Percentiles rank a stretch among this genome's conserved stretches.
phyloP scores from a whole-genome alignment of 2,888 invertebrate genomes.

The Eumerus sabulonum region DNA sequence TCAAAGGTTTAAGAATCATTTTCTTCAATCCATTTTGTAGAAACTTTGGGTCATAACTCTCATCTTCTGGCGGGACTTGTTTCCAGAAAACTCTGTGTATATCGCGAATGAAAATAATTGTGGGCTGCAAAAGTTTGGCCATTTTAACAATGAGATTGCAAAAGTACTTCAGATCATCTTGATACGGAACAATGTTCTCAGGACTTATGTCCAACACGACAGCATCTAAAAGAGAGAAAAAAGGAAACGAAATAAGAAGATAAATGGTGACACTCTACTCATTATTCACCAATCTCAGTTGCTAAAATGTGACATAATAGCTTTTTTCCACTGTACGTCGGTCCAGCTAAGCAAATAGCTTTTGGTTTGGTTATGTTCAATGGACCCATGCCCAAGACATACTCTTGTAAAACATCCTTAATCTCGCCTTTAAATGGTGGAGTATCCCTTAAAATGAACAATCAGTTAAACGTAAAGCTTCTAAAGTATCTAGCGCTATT shows the following conservation, averaged over 20 bases:
- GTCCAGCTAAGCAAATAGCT: conserved; percentile 85
- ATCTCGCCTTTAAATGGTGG: conserved; percentile 81
- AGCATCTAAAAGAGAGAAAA: conserved; percentile 77
- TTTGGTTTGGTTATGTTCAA: conserved; percentile 78
- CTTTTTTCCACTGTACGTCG: conserved; percentile 84
- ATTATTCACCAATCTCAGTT: conserved; percentile 80
- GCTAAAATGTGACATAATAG: conserved; percentile 85
- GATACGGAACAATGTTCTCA: conserved; percentile 82
- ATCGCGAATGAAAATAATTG: conserved; percentile 81
- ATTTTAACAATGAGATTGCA: conserved; percentile 83
- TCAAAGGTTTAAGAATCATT: conserved; percentile 80
- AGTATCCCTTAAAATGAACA: conserved; percentile 72
- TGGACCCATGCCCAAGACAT: conserved; percentile 78
- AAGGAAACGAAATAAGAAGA: background rate
- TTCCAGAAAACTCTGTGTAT: conserved; percentile 81
- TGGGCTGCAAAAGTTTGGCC: conserved; percentile 81
- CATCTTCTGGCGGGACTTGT: conserved; percentile 77
- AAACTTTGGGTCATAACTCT: conserved; percentile 79
- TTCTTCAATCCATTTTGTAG: conserved; percentile 80
- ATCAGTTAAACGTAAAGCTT: background rate
- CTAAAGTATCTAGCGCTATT: background rate
- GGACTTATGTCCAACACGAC: conserved; percentile 84
- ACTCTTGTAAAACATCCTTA: conserved; percentile 80
- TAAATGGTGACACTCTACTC: background rate
- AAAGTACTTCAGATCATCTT: conserved; percentile 82